Evolutionary conservation across 2,888 invertebrate genomes (phyloP).

Genomic region (Epistrophe grossulariae): DNA sequence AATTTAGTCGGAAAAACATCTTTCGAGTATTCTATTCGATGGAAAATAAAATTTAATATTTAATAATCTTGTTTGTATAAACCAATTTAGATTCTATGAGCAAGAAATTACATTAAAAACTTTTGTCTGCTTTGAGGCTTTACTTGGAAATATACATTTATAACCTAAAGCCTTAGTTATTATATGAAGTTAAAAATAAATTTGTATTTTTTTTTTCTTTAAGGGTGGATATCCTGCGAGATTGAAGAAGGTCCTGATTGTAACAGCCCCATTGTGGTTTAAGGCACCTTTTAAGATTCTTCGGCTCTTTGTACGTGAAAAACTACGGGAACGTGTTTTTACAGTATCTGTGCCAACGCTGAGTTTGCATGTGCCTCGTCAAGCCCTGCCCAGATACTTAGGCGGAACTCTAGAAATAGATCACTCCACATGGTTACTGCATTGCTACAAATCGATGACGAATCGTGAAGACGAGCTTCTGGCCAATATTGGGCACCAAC

Average conservation of each 20-base stretch:
- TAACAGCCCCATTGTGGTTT: constrained; percentile 99
- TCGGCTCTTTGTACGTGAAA: constrained; percentile 96
- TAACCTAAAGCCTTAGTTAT: no score
- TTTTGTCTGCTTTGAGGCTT: neutral
- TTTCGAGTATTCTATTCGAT: constrained; percentile 18
- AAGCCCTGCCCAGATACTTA: constrained; percentile 93
- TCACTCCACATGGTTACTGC: constrained; percentile 94
- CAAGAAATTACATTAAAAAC: neutral
- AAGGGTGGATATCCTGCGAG: constrained; percentile 99
- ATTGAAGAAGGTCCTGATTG: constrained; percentile 97
- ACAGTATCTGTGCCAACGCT: constrained; percentile 97
- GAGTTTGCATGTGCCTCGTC: constrained; percentile 93
- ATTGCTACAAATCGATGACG: constrained; percentile 93
- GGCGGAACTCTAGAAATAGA: constrained; percentile 94
- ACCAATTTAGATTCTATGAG: neutral
- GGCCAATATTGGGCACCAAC: constrained; percentile 83
- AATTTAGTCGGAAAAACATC: constrained; percentile 1
- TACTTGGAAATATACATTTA: neutral
- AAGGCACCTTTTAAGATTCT: constrained; percentile 98
- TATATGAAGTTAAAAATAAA: neutral
- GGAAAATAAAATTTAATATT: constrained; percentile 14
- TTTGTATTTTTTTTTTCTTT: constrained; percentile 77
- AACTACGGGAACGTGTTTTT: constrained; percentile 96
- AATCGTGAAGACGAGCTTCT: constrained; percentile 87
- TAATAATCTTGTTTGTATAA: neutral